These are phyloP conservation scores for Psittacula derbiana DNA, from an alignment of 2,797 vertebrate genomes.

Conservation along the genomic window DNA sequence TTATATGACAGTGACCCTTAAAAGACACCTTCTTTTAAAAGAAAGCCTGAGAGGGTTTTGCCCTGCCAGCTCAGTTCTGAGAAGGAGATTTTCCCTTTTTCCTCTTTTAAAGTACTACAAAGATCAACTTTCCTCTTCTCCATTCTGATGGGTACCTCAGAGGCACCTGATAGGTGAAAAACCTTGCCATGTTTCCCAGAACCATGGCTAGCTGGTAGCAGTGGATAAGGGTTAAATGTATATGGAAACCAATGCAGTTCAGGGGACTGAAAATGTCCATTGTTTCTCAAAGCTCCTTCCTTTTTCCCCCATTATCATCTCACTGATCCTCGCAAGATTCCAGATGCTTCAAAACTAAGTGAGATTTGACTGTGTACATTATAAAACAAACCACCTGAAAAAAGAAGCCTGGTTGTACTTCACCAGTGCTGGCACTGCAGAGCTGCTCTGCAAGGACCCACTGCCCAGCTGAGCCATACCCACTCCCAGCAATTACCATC, in stretches of 20 bases:
- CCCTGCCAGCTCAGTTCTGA: neutral
- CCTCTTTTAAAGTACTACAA: neutral
- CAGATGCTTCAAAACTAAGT: neutral
- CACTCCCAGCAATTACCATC: neutral
- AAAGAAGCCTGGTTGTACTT: neutral
- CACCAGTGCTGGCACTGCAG: accelerated
- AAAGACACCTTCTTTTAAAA: neutral
- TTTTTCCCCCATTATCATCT: neutral
- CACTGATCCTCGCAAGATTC: neutral
- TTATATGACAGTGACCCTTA: neutral
- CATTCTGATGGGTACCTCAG: neutral
- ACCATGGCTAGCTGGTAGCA: neutral
- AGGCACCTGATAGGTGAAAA: neutral
- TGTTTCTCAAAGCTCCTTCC: neutral
- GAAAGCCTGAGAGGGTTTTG: neutral
- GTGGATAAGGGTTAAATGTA: neutral
- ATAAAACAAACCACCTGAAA: neutral
- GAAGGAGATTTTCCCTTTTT: neutral
- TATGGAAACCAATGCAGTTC: neutral
- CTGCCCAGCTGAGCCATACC: neutral
- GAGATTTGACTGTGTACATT: neutral
- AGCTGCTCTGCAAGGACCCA: neutral
- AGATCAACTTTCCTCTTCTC: neutral
- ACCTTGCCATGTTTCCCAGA: neutral
- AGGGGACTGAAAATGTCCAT: neutral